phyloP scores from a whole-genome alignment of 2,888 invertebrate species.

The Mesopsocus fuscifrons region DNA sequence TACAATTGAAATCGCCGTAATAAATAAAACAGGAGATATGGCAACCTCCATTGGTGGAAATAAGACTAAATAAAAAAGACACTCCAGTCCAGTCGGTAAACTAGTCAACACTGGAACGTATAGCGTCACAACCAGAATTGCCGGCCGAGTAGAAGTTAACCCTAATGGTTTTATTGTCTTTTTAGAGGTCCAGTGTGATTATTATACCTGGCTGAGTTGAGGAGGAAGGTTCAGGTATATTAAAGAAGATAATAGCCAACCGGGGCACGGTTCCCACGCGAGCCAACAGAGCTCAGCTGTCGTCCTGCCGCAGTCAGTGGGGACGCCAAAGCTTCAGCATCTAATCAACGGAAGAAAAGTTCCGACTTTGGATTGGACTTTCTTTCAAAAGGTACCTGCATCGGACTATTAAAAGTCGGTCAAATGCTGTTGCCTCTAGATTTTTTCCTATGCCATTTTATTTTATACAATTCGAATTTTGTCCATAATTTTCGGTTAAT shows the following conservation, averaged over 20 bases:
- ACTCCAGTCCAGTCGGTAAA: conserved; percentile 4
- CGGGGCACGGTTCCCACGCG: conserved; percentile 8
- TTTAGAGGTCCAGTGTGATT: not conserved
- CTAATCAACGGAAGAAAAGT: no score
- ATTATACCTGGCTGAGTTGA: not conserved
- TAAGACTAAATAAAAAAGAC: not conserved
- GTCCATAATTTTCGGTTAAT: no score
- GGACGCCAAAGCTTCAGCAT: no score
- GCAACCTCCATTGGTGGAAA: not conserved
- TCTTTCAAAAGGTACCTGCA: no score
- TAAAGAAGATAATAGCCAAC: conserved; percentile 8
- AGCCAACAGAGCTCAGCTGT: conserved; percentile 5
- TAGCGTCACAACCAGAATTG: not conserved
- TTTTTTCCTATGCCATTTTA: no score
- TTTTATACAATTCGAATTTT: no score
- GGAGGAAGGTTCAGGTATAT: conserved; percentile 10
- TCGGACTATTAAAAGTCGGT: no score
- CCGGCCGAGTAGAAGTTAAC: not conserved
- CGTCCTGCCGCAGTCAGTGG: no score
- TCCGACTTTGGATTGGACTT: no score
- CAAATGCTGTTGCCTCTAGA: no score
- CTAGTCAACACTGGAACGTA: conserved; percentile 7
- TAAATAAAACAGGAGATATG: conserved; percentile 7
- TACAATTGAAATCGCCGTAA: conserved; percentile 8
- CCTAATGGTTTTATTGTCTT: not conserved